A percentile compares a stretch with the other conserved stretches of the same genome.
Evolutionary conservation across 2,888 invertebrate genomes (phyloP).

Genomic region (Papilio protenor): DNA sequence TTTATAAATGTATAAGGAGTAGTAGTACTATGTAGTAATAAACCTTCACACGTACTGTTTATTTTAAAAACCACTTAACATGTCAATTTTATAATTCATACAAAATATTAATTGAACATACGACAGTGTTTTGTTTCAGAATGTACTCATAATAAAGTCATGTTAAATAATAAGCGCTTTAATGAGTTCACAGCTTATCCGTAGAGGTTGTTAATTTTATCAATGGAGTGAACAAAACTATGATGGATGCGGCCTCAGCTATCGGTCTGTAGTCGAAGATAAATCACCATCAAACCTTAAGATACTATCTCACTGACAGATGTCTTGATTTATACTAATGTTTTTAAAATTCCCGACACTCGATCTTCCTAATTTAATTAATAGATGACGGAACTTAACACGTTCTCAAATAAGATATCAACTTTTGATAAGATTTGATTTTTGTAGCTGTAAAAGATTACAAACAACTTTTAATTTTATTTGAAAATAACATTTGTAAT

Average conservation of each 20-base stretch:
- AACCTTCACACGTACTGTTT: too few species aligned
- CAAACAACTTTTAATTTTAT: neutral
- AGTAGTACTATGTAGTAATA: too few species aligned
- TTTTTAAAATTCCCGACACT: conserved; percentile 52
- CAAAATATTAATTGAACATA: conserved; percentile 1
- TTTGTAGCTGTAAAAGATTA: neutral
- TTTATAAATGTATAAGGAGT: too few species aligned
- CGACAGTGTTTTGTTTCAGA: neutral
- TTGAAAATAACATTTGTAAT: neutral
- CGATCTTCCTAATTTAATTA: conserved; percentile 35
- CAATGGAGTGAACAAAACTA: conserved; percentile 74
- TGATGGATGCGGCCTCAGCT: conserved; percentile 73
- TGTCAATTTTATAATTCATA: neutral
- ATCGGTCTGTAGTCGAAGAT: conserved; percentile 64
- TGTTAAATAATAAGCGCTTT: conserved; percentile 26
- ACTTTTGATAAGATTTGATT: neutral
- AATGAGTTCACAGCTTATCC: conserved; percentile 56
- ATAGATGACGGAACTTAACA: conserved; percentile 3
- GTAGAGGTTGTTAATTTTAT: conserved; percentile 68
- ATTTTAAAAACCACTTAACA: neutral
- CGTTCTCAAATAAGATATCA: conserved; percentile 6
- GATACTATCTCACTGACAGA: conserved; percentile 70
- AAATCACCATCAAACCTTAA: conserved; percentile 55
- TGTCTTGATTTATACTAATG: conserved; percentile 62
- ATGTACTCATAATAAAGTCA: conserved; percentile 9